These are phyloP conservation scores for Gadus chalcogrammus DNA, from an alignment of 2,113 vertebrate genomes.

Conservation along the genomic window DNA sequence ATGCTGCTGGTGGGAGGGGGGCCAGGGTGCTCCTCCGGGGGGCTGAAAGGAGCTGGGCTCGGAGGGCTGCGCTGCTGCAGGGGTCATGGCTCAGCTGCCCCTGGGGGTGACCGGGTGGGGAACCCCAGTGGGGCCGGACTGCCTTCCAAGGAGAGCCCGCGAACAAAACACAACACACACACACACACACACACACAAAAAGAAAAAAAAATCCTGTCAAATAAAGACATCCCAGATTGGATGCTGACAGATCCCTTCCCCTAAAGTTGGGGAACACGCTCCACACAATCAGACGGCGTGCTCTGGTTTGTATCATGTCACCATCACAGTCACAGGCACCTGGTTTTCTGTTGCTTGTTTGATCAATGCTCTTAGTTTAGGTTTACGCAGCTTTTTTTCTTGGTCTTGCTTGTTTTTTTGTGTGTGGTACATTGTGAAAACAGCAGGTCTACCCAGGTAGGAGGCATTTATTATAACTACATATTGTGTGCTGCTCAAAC, in stretches of 20 bases:
- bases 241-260: slow-evolving; percentile 63
- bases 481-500: slow-evolving; percentile 9
- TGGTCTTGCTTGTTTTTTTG: slow-evolving; percentile 10
- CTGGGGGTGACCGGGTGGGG: slow-evolving; percentile 79
- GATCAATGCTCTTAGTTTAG: slow-evolving; percentile 18
- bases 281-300: slow-evolving; percentile 59
- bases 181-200: background rate
- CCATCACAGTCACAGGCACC: slow-evolving; percentile 51
- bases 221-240: slow-evolving; percentile 76
- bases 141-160: slow-evolving; percentile 84
- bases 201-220: slow-evolving; percentile 55
- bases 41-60: slow-evolving; percentile 88
- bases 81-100: slow-evolving; percentile 98
- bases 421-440: slow-evolving; percentile 49
- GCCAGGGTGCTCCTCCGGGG: slow-evolving; percentile 55
- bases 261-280: slow-evolving; percentile 70
- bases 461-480: slow-evolving; percentile 32
- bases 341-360: slow-evolving; percentile 38
- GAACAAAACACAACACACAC: slow-evolving; percentile 57
- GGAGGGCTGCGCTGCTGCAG: slow-evolving; percentile 81
- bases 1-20: slow-evolving; percentile 76
- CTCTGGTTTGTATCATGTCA: slow-evolving; percentile 58
- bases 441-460: slow-evolving; percentile 74
- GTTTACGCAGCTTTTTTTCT: background rate
- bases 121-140: slow-evolving; percentile 87